These are phyloP conservation scores for Ochropacha duplaris DNA, from an alignment of 2,888 invertebrate species.

Conservation along the genomic window DNA sequence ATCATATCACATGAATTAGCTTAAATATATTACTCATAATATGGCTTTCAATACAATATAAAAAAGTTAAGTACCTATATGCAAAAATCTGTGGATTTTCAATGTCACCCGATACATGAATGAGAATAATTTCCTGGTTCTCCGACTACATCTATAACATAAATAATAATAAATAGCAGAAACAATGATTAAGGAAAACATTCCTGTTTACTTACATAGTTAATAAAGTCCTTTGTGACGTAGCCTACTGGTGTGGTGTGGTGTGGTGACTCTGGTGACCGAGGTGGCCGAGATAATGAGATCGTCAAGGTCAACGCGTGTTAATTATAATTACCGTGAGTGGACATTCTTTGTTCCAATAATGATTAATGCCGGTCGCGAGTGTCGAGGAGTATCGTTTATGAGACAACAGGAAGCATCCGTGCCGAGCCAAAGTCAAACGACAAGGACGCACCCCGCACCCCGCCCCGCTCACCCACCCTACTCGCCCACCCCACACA, in stretches of 20 bases:
- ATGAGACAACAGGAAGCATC: slow-evolving; percentile 81
- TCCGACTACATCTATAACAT: slow-evolving; percentile 38
- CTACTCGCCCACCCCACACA: slow-evolving; percentile 10
- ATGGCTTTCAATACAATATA: neutral
- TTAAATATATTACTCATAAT: no score
- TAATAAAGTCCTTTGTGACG: slow-evolving; percentile 73
- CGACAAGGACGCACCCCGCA: slow-evolving; percentile 57
- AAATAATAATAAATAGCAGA: slow-evolving; percentile 56
- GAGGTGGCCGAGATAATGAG: slow-evolving; percentile 64
- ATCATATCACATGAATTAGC: no score
- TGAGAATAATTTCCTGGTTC: slow-evolving; percentile 49
- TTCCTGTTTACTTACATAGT: slow-evolving; percentile 57
- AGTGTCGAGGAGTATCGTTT: slow-evolving; percentile 71
- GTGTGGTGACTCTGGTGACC: slow-evolving; percentile 61
- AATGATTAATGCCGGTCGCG: slow-evolving; percentile 77
- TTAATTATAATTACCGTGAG: slow-evolving; percentile 81
- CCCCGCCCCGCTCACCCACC: slow-evolving; percentile 16
- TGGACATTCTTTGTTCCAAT: slow-evolving; percentile 83
- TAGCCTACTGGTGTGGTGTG: slow-evolving; percentile 43
- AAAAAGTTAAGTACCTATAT: neutral
- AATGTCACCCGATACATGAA: slow-evolving; percentile 5
- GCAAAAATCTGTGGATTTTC: slow-evolving; percentile 7
- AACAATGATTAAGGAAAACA: slow-evolving; percentile 72
- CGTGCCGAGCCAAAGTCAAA: slow-evolving; percentile 73
- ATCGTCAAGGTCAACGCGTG: slow-evolving; percentile 65